phyloP scores from a whole-genome alignment of 2,797 vertebrate species.

The Champsocephalus esox region DNA sequence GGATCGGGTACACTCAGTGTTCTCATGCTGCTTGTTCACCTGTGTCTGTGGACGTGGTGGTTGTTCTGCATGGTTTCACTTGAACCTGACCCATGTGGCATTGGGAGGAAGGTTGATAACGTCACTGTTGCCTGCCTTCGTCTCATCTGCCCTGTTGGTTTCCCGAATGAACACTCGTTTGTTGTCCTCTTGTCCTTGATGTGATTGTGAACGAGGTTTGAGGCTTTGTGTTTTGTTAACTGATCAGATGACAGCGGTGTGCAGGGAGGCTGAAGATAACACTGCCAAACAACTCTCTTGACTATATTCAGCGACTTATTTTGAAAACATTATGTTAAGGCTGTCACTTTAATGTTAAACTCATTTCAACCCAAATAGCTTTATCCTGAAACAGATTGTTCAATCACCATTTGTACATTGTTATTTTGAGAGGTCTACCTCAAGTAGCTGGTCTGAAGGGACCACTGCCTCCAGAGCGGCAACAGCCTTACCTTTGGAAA shows the following conservation, averaged over 20 bases:
- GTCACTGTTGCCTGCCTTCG: conserved; percentile 54
- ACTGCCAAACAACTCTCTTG: conserved; percentile 2
- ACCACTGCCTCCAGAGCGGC: too few species aligned
- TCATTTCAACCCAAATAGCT: neutral
- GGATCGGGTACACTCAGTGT: conserved; percentile 48
- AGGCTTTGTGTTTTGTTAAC: conserved; percentile 22
- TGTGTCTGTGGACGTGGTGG: conserved; percentile 65
- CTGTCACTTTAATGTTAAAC: neutral
- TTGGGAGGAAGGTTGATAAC: conserved; percentile 23
- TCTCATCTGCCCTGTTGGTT: conserved; percentile 28
- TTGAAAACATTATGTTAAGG: neutral
- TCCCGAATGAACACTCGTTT: conserved; percentile 47
- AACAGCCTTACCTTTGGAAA: neutral
- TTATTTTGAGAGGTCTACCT: neutral
- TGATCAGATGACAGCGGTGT: neutral
- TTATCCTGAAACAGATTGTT: neutral
- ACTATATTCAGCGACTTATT: neutral
- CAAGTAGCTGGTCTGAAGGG: too few species aligned
- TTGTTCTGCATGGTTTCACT: conserved; percentile 69
- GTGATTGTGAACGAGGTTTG: conserved; percentile 5
- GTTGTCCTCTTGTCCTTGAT: conserved; percentile 13
- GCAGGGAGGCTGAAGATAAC: neutral
- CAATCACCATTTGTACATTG: too few species aligned
- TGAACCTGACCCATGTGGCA: conserved; percentile 17
- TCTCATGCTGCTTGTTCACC: conserved; percentile 67